Percentiles rank a stretch among this genome's conserved stretches.
Evolutionary conservation across 2,113 vertebrate species (phyloP).

Genomic region (Acanthochromis polyacanthus): DNA sequence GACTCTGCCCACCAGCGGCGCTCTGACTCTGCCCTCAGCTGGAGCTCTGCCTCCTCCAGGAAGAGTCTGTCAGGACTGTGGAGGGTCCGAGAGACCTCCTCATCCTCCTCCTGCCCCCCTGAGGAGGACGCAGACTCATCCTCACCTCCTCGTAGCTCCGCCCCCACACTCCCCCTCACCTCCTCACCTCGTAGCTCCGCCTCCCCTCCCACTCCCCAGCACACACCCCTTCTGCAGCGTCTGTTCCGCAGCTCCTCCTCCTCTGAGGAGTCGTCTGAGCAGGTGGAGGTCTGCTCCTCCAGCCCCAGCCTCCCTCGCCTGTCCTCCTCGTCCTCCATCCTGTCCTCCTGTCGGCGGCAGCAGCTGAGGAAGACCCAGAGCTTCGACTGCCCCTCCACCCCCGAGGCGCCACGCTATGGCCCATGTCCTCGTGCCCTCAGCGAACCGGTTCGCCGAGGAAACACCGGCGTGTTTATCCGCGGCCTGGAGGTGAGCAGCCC

Average conservation of each 20-base stretch:
- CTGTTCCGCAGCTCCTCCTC: slow-evolving; percentile 61
- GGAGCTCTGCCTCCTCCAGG: slow-evolving; percentile 51
- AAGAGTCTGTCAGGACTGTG: slow-evolving; percentile 42
- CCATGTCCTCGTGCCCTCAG: slow-evolving; percentile 32
- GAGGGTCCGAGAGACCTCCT: neutral
- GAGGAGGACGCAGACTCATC: neutral
- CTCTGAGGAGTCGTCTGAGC: slow-evolving; percentile 19
- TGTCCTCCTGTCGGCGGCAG: slow-evolving; percentile 48
- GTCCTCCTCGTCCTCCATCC: slow-evolving; percentile 21
- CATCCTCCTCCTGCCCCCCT: neutral
- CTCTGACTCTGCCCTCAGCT: slow-evolving; percentile 46
- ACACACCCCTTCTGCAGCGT: slow-evolving; percentile 48
- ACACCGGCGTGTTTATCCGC: slow-evolving; percentile 76
- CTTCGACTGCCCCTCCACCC: slow-evolving; percentile 65
- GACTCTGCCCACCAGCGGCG: slow-evolving; percentile 47
- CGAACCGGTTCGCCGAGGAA: slow-evolving; percentile 59
- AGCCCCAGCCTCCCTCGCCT: slow-evolving; percentile 25
- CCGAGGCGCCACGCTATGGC: neutral
- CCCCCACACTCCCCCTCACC: neutral
- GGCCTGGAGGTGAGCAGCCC: slow-evolving; percentile 77
- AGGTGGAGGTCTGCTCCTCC: neutral
- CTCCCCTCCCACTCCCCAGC: slow-evolving; percentile 21
- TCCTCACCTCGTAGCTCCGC: slow-evolving; percentile 7
- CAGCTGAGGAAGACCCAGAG: slow-evolving; percentile 73
- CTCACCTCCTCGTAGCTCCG: neutral